Evolutionary conservation across 2,888 invertebrate genomes (phyloP), one percentile per base, ranked within the genome.

Genomic region (Drosophila prostipennis): DNA sequence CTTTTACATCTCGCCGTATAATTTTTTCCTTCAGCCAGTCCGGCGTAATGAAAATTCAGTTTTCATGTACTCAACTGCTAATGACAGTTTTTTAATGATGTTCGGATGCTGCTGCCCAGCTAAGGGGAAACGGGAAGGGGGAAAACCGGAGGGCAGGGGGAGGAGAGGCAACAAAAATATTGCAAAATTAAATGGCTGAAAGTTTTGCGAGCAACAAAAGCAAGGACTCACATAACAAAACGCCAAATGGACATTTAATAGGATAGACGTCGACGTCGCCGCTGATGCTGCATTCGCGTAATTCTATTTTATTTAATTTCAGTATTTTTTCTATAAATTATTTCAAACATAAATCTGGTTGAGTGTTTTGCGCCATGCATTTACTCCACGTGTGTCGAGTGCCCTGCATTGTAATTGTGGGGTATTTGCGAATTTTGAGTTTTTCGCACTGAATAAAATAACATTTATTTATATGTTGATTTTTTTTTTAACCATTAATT

Each of bases 81-180:
- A 88, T 87, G 87, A 87, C 87, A 87, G 83, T 87, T 87, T 87
- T 87, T 85, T 84, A 87, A 88, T 82, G 88, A 82, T 80, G 84
- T 80, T 79, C 76, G 76, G 83, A 72, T 49, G 55, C 55, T 54
- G 64, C 48, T 45, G 48, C 13, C 73, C 72, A 55, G 65, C 71
- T 57, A 70, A 63, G 64, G 63, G 59, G 48, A 23, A 13, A 49
- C 65, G 64, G 60, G 59, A 34, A 48, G 6, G 11, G 46, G 32
- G 3, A 11, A 11, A 34, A 19, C 19, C 19, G 34, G 34, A 10
- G 34, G 34, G 34, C 40, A 19, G 29, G 40, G 34, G 34, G 43
- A 19, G 29, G 40, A 16, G 60, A 26, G n/a, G 60, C 51, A 57
- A 54, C 52, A 70, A 67, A 71, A 68, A 65, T 76, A 67, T 69